phyloP scores from a whole-genome alignment of 23 tunicate species.

The Trididemnum nubilum region DNA sequence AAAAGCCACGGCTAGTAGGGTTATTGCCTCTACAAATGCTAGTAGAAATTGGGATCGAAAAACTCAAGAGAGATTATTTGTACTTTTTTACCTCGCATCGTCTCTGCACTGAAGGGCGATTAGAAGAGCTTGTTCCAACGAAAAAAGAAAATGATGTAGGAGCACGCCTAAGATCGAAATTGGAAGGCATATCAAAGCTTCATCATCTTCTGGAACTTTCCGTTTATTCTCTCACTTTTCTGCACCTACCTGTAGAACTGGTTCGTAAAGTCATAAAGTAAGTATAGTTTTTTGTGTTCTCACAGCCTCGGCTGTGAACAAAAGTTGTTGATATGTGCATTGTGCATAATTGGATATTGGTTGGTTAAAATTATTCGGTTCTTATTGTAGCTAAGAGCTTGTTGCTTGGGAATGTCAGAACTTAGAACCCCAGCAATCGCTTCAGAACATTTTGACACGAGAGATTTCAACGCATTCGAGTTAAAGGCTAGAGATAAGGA shows the following conservation, averaged over 20 bases:
- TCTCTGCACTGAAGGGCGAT: conserved; percentile 8
- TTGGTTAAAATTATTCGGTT: too few species aligned
- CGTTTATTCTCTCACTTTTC: conserved; percentile 16
- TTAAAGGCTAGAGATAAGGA: too few species aligned
- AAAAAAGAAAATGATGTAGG: background rate
- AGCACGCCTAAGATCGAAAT: background rate
- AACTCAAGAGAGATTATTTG: conserved; percentile 37
- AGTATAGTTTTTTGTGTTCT: too few species aligned
- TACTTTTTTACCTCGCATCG: conserved; percentile 44
- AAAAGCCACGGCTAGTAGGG: background rate
- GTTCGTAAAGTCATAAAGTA: conserved; percentile 40
- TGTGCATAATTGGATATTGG: too few species aligned
- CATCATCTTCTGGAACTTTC: conserved; percentile 58
- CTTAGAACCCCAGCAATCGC: too few species aligned
- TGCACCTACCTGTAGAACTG: conserved; percentile 31
- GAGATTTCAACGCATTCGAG: too few species aligned
- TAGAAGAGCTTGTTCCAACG: background rate
- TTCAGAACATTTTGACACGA: too few species aligned
- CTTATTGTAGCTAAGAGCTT: too few species aligned
- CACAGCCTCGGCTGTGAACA: too few species aligned
- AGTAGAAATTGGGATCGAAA: conserved; percentile 59
- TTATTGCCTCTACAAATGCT: conserved; percentile 36
- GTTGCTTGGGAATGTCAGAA: too few species aligned
- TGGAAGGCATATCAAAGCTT: conserved; percentile 36
- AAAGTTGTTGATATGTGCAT: too few species aligned